A percentile compares a stretch with the other conserved stretches of the same genome.
These are phyloP conservation scores for Struthidea cinerea DNA, from an alignment of 2,113 vertebrate genomes.

Conservation along the genomic window DNA sequence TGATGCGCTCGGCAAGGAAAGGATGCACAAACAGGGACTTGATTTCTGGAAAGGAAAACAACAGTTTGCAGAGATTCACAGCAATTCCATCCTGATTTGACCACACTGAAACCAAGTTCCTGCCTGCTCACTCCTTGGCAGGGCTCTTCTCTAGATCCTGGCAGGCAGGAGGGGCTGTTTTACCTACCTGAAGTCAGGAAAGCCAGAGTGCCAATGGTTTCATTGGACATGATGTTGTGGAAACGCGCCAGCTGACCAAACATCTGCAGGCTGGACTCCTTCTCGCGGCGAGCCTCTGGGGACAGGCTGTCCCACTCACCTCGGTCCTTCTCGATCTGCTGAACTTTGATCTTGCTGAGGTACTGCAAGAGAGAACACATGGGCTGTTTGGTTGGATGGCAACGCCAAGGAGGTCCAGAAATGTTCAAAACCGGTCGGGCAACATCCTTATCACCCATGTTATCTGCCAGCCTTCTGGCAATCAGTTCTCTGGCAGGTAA, in stretches of 20 bases:
- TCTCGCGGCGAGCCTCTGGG: conserved; percentile 87
- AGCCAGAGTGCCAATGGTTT: conserved; percentile 94
- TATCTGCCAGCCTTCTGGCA: neutral
- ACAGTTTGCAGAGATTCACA: neutral
- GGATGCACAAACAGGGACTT: conserved; percentile 94
- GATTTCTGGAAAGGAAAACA: conserved; percentile 80
- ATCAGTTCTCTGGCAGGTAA: neutral
- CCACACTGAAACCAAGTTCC: neutral
- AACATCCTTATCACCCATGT: neutral
- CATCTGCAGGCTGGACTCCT: conserved; percentile 94
- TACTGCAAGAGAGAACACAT: conserved; percentile 74
- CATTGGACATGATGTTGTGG: conserved; percentile 99
- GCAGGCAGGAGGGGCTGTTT: neutral
- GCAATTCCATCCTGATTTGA: neutral
- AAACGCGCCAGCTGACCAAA: conserved; percentile 96
- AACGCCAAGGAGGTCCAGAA: neutral
- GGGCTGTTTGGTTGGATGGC: fast-evolving
- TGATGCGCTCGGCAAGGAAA: conserved; percentile 95
- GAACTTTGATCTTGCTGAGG: conserved; percentile 96
- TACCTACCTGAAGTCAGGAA: conserved; percentile 93
- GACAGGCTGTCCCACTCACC: conserved; percentile 90
- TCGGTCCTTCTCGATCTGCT: conserved; percentile 92
- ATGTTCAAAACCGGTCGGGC: neutral
- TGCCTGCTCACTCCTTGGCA: neutral
- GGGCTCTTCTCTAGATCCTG: neutral